Evolutionary conservation across 2,888 invertebrate species (phyloP), one percentile per base, ranked within the genome.

Genomic region (Lepidochitona cinerea): DNA sequence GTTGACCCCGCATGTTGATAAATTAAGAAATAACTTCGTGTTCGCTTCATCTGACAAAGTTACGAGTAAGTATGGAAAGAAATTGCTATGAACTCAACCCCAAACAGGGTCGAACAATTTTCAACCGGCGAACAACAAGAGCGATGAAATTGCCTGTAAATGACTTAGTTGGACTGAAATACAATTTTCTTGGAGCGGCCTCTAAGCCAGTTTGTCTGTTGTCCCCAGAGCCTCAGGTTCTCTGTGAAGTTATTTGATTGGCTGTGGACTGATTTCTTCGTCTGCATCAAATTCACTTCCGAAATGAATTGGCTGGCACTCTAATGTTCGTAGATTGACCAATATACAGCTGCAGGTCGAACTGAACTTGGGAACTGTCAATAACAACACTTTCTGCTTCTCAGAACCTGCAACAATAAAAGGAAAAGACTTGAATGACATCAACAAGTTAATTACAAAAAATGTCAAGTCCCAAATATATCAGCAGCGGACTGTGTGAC

Each of bases 351-450:
- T 93, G 81, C 93, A 93, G 0, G 94, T 94, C 76, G 92, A 91
- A 76, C 93, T 93, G 92, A 97, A 98, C 84, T 94, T 93, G 23
- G 98, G 97, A 75, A 97, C 91, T 82, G 95, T 95, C 52, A 97
- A 93, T 23, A 97, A 90, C 78, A 95, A 92, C 4, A 95, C 94
- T 75, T 88, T 90, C 89, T 95, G 95, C 5, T 93, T 94, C 71
- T 93, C 92, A 12, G 93, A 91, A 64, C 88, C 89, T 90, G 81
- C 53, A 83, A 83, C 29, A 37, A 71, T 72, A 72, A 64, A 5
- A 72, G 32, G 70, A 18, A 49, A 4, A 49, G 49, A 49, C n/a
- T n/a, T 49, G 49, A 49, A n/a, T n/a, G n/a, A n/a, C n/a, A n/a
- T n/a, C n/a, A n/a, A n/a, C n/a, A n/a, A n/a, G n/a, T n/a, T n/a